Percentiles rank a stretch among this genome's conserved stretches.
Conservation (phyloP, 2,113 vertebrate species). For the Oryzias javanicus region DNA sequence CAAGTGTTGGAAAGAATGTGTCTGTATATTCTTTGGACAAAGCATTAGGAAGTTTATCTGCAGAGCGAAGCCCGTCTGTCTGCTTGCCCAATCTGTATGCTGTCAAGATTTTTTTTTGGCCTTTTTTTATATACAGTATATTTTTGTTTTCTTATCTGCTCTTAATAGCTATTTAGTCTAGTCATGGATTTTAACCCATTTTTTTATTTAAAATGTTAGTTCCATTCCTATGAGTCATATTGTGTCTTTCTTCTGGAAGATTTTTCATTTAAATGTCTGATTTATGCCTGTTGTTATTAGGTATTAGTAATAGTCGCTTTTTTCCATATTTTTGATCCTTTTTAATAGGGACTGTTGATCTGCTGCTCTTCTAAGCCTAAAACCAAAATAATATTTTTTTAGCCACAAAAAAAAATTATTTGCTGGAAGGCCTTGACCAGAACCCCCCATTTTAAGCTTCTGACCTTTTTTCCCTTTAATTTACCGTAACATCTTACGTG, state of each 20-base stretch:
- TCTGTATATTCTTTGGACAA: conserved; percentile 26
- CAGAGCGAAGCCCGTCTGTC: neutral
- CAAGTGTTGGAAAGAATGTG: conserved; percentile 28
- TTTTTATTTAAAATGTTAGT: conserved; percentile 13
- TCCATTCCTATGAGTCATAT: conserved; percentile 4
- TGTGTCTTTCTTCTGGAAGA: conserved; percentile 13
- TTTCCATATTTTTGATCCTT: neutral
- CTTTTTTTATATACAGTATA: neutral
- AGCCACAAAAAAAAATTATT: no score
- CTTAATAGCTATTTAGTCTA: conserved; percentile 11
- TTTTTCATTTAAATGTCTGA: conserved; percentile 10
- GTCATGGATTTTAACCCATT: neutral
- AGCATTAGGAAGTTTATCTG: conserved; percentile 23
- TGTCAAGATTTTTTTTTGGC: conserved; percentile 5
- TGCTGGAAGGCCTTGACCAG: no score
- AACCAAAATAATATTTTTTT: neutral
- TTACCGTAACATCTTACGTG: no score
- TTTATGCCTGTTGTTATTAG: neutral
- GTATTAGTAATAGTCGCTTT: neutral
- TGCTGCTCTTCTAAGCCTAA: neutral
- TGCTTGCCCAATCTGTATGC: conserved; percentile 3
- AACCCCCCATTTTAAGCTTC: no score
- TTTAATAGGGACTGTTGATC: neutral
- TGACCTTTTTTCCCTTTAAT: no score
- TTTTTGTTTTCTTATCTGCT: conserved; percentile 11